A percentile compares a stretch with the other conserved stretches of the same genome.
phyloP scores from a whole-genome alignment of 2,113 vertebrate species.

The Oriolus oriolus region DNA sequence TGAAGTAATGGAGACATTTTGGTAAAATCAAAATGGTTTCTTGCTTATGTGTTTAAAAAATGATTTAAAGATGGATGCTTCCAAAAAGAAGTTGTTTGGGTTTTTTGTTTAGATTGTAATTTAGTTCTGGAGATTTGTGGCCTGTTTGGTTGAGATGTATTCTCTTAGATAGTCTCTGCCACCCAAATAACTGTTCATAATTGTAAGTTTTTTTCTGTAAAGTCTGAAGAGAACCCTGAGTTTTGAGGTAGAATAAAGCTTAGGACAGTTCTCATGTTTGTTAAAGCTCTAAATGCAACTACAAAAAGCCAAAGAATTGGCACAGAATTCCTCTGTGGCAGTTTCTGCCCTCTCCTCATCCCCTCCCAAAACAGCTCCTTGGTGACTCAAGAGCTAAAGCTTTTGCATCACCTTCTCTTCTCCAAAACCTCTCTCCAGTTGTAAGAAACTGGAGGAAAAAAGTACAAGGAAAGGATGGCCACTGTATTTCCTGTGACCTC shows the following conservation, averaged over 20 bases:
- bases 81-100: background rate
- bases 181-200: background rate
- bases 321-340: background rate
- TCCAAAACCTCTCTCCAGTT: background rate
- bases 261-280: too few species aligned
- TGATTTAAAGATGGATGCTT: background rate
- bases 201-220: too few species aligned
- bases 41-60: background rate
- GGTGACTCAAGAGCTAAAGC: background rate
- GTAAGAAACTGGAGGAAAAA: background rate
- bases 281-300: too few species aligned
- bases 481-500: background rate
- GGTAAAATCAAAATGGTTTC: background rate
- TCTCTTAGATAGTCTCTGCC: background rate
- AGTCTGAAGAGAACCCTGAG: too few species aligned
- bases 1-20: background rate
- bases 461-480: background rate
- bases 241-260: too few species aligned
- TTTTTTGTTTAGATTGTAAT: background rate
- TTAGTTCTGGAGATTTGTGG: background rate
- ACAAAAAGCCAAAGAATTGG: background rate
- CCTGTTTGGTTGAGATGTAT: background rate
- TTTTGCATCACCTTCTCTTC: background rate
- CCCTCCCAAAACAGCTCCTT: background rate
- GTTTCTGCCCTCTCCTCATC: background rate